These are phyloP conservation scores for Tichodroma muraria DNA, from an alignment of 2,113 vertebrate genomes.

Conservation along the genomic window DNA sequence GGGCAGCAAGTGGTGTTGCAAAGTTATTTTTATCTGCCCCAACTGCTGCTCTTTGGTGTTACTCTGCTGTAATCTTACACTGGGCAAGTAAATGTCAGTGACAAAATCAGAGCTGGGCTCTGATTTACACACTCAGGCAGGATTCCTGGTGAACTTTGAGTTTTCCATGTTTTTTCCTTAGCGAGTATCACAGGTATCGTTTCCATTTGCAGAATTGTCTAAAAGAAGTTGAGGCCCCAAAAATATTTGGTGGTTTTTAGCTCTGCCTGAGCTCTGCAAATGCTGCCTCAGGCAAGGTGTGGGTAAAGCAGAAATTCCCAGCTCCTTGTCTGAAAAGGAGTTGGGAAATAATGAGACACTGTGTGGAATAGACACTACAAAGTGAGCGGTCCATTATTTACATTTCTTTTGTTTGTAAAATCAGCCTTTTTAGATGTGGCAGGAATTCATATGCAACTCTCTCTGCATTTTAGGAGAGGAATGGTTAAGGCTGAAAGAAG, in stretches of 20 bases:
- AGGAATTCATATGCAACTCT: neutral
- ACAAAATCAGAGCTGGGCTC: conserved; percentile 66
- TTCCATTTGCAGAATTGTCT: neutral
- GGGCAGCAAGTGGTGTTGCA: conserved; percentile 59
- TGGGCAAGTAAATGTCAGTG: conserved; percentile 78
- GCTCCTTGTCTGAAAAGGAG: neutral
- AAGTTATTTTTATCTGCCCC: conserved; percentile 78
- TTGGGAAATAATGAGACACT: neutral
- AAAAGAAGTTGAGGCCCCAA: neutral
- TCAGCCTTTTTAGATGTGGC: neutral
- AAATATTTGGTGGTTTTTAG: neutral
- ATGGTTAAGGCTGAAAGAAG: neutral
- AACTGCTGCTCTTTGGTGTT: conserved; percentile 72
- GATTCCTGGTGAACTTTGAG: neutral
- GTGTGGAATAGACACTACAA: neutral
- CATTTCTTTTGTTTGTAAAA: neutral
- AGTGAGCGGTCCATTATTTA: neutral
- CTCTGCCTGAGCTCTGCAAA: neutral
- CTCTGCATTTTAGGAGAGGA: neutral
- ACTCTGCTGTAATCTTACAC: conserved; percentile 79
- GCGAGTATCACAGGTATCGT: rapidly evolving
- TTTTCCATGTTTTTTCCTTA: neutral
- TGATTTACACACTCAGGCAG: neutral
- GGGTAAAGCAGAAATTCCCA: neutral
- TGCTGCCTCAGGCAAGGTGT: neutral